Base-by-base conservation (phyloP, 2,888 invertebrate genomes). In the Andrena bucephala region DNA sequence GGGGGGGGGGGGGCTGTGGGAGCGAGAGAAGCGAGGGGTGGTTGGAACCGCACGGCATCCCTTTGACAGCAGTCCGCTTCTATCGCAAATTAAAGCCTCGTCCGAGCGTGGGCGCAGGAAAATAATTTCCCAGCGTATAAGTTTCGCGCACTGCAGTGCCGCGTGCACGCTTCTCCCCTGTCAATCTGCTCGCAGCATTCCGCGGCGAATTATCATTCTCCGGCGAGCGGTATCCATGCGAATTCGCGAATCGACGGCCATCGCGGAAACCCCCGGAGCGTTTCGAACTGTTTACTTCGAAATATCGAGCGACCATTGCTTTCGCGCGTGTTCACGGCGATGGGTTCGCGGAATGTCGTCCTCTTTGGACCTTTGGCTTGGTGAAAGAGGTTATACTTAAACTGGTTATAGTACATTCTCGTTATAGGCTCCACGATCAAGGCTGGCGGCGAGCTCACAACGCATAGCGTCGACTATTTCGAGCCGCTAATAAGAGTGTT, bases 71-170 rank as follows among this genome's bases (percentile, higher is more conserved):
- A 69, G 83, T 79, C 85, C 77, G 84, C 85, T 89, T 86, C 89
- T 89, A 85, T 87, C 89, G 86, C 85, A 89, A 90, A 90, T 90
- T 89, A 90, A 90, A 90, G 88, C 89, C 86, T 71, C 79, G 67
- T 62, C 75, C 67, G 70, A 71, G 76, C 76, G 70, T 63, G 81
- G 74, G 65, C 80, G 69, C 63, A 73, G 73, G 84, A 88, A 88
- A 88, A 88, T 88, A 88, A 88, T 88, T 87, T 77, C 84, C 66
- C 69, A 54, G 52, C 63, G 74, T 66, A 72, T 70, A 84, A 81
- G 75, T 81, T 74, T 69, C 77, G 63, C 42, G 67, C 63, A 3
- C 50, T 57, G 62, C 68, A 20, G 10, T 5, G 54, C 24, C 50
- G 20, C 7, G 8, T 59, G 66, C 65, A 67, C 65, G 60, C 73